phyloP scores from a whole-genome alignment of 2,113 vertebrate genomes.

The Clarias magur region DNA sequence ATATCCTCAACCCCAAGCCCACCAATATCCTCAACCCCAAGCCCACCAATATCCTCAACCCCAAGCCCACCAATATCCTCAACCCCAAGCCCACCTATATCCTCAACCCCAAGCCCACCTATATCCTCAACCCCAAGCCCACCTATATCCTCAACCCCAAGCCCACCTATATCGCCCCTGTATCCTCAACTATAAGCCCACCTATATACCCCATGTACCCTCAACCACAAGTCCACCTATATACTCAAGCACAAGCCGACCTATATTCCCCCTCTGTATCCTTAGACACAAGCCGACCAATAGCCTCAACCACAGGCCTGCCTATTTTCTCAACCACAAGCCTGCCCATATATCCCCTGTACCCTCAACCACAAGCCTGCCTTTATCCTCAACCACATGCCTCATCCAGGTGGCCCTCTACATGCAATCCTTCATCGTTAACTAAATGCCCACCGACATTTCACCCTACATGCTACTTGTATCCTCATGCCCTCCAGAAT shows the following conservation, averaged over 20 bases:
- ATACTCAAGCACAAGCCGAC: not conserved
- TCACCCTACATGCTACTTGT: constrained; percentile 66
- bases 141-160: not conserved
- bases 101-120: constrained; percentile 66
- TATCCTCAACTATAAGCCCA: not conserved
- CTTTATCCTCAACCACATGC: too few species aligned
- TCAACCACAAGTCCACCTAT: constrained; percentile 64
- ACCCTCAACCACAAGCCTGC: not conserved
- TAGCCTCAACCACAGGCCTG: not conserved
- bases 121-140: not conserved
- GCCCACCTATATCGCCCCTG: not conserved
- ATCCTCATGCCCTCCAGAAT: too few species aligned
- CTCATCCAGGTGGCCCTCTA: not conserved
- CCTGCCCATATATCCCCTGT: constrained; percentile 27
- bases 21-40: not conserved
- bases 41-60: constrained; percentile 67
- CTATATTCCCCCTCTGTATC: constrained; percentile 50
- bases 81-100: not conserved
- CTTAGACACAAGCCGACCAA: constrained; percentile 66
- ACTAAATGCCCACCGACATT: not conserved
- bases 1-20: not conserved
- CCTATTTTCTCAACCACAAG: too few species aligned
- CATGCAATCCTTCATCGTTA: too few species aligned
- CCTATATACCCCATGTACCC: constrained; percentile 60
- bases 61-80: constrained; percentile 6